Evolutionary conservation across 2,797 vertebrate genomes (phyloP), one percentile per base, ranked within the genome.

Genomic region (Perodicticus potto): DNA sequence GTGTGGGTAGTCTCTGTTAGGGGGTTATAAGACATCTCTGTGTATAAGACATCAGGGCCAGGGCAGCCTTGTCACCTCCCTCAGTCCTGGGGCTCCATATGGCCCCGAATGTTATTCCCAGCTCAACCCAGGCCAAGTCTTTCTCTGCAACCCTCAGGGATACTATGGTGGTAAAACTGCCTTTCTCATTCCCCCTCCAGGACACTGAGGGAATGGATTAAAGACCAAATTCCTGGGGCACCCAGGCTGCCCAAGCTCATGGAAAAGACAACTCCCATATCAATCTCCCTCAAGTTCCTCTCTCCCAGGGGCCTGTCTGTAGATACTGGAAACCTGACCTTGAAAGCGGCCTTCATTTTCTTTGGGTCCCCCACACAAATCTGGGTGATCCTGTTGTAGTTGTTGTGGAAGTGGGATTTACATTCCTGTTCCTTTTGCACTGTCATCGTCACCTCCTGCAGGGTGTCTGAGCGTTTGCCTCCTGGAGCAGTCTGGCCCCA

Each of bases 401-500:
- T 14, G 9, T 0, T 0, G 2, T 0, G 10, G 40, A 87, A 72
- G 32, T 0, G 5, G 4, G 0, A 3, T 53, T 34, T 11, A 9
- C 92, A 97, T 3, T 11, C 0, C 19, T 1, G 0, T 3, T 94
- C 86, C 1, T 34, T 1, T 29, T 88, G 73, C 17, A 86, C 34
- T 0, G 27, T 77, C 20, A 97, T 45, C 3, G 22, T 0, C 7
- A 67, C 78, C 17, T 94, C 93, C 14, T 77, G 83, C 73, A 94
- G n/a, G 0, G 7, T 25, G 34, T 14, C 16, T 27, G 37, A 67
- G 65, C 1, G 7, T n/a, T 19, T 10, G 22, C 13, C 6, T 3
- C 1, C 7, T 19, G 2, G 23, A 23, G 3, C 10, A 7, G 29
- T 20, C 27, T 0, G 1, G 0, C 84, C 91, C 93, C 84, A 95